Base-by-base conservation (phyloP, 2,888 invertebrate species). In the Drosophila kuntzei region DNA sequence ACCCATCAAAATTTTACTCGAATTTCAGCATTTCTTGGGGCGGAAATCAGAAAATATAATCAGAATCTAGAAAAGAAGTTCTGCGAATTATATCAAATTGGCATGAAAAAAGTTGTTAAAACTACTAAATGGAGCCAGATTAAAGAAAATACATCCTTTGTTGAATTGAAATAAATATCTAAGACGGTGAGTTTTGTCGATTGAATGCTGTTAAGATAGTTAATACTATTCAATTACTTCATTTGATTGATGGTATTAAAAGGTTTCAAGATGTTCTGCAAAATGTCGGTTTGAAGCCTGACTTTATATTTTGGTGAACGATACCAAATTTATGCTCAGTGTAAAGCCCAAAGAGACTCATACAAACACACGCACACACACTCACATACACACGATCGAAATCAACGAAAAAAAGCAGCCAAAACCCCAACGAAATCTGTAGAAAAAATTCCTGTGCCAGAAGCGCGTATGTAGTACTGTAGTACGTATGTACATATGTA, bases 361-460 rank as follows among this genome's bases (percentile, higher is more conserved):
- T 53, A 70, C 53, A 77, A 39, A 36, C 51, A 67, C 57, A 67
- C 53, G 61, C 50, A 47, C 39, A 51, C 43, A 43, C 47, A 54
- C 46, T 20, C n/a, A 34, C 39, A 68, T 61, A 59, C 59, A 66
- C 61, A 66, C 67, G 79, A 67, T 67, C 68, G 67, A 73, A 75
- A 80, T 71, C 69, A 76, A 79, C 79, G 41, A 68, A 79, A 55
- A 59, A 76, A 62, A 68, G 29, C 46, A 70, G 47, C 50, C 63
- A 62, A 70, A 72, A 69, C 55, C 53, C 44, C 36, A 83, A 65
- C 60, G 64, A 72, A 83, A 85, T 78, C 79, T 79, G 75, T 74
- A 76, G 66, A 72, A 66, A 74, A 77, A 73, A 76, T 79, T 76
- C 67, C 73, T 82, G 60, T 62, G 66, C 61, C 73, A 63, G 62